A percentile compares a stretch with the other conserved stretches of the same genome.
phyloP scores from a whole-genome alignment of 2,797 vertebrate genomes.

The Apogon hyalosoma region DNA sequence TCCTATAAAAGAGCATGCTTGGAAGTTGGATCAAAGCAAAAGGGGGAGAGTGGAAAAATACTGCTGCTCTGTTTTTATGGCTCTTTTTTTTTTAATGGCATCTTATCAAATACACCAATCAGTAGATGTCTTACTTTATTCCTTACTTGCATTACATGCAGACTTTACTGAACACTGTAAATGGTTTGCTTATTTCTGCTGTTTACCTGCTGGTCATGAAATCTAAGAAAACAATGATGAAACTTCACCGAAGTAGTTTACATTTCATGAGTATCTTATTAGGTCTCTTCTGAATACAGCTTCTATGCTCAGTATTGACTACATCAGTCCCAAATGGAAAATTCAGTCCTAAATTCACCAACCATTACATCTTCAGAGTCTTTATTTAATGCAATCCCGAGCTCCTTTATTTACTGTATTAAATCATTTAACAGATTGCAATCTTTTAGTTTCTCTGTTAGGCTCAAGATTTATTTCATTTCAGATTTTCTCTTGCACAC shows the following conservation, averaged over 20 bases:
- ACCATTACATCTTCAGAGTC: not conserved
- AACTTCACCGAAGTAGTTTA: not conserved
- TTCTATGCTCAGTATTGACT: not conserved
- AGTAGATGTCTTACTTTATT: too few relatives aligned
- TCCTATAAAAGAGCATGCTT: not conserved
- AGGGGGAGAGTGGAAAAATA: too few relatives aligned
- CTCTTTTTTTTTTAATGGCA: too few relatives aligned
- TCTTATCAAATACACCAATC: too few relatives aligned
- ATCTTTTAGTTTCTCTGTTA: not conserved
- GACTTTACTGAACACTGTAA: too few relatives aligned
- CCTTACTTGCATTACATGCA: too few relatives aligned
- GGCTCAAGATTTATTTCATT: slow-evolving; percentile 3
- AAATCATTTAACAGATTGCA: slow-evolving; percentile 2
- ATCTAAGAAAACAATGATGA: not conserved
- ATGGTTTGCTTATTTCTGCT: too few relatives aligned
- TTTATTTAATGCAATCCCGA: not conserved
- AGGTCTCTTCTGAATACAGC: not conserved
- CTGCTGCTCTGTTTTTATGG: too few relatives aligned
- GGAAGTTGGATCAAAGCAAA: not conserved
- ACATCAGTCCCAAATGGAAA: slow-evolving; percentile 10
- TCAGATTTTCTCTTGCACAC: slow-evolving; percentile 13
- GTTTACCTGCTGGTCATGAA: too few relatives aligned
- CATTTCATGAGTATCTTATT: not conserved
- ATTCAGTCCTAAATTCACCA: slow-evolving; percentile 14
- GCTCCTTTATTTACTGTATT: slow-evolving; percentile 16